Evolutionary conservation across 2,113 vertebrate genomes (phyloP).

Genomic region (Eulacestoma nigropectus): DNA sequence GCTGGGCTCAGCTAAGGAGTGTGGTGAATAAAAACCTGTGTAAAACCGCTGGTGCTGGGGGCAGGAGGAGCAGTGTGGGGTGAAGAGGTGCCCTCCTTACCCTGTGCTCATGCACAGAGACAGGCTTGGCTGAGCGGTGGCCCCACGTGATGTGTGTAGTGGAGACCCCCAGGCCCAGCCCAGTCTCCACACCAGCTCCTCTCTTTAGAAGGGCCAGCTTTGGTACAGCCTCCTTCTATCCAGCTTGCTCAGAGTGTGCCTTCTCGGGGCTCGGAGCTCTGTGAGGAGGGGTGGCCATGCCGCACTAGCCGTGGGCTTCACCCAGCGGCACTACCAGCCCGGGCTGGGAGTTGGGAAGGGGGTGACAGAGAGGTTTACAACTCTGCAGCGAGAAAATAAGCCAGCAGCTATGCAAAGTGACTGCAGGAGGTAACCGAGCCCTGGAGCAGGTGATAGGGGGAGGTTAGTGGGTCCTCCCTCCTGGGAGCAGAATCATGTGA

Average conservation of each 20-base stretch:
- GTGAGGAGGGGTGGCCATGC: fast-evolving
- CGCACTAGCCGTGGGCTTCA: fast-evolving
- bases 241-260: fast-evolving
- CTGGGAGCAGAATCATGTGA: neutral
- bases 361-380: neutral
- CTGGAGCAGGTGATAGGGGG: neutral
- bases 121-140: neutral
- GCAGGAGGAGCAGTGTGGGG: neutral
- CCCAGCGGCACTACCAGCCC: fast-evolving
- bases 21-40: neutral
- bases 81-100: neutral
- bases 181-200: neutral
- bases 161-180: neutral
- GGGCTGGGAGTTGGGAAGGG: neutral
- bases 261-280: fast-evolving
- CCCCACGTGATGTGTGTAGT: neutral
- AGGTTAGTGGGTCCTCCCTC: neutral
- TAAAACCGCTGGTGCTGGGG: neutral
- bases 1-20: neutral
- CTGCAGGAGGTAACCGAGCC: slow-evolving; percentile 17
- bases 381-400: neutral
- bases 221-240: neutral
- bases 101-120: fast-evolving
- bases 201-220: neutral
- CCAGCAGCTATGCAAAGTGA: slow-evolving; percentile 5